Conservation (phyloP, 2,888 invertebrate genomes). For the Liopterus haemorrhoidalis region DNA sequence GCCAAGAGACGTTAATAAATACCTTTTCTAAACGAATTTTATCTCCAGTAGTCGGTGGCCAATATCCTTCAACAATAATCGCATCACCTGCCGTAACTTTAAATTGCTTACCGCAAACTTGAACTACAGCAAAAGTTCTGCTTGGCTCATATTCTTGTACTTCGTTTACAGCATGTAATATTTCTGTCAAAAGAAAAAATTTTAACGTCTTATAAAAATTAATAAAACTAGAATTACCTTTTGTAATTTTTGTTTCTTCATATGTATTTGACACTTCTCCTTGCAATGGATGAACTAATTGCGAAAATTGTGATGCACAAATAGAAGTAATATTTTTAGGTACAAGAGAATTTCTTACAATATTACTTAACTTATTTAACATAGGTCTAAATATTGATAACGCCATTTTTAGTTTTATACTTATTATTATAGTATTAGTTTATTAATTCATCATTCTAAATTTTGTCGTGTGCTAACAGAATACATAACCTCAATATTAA, state of each 20-base stretch:
- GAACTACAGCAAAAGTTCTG: constrained; percentile 74
- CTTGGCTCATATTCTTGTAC: constrained; percentile 52
- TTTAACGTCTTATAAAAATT: not conserved
- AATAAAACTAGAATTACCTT: constrained; percentile 14
- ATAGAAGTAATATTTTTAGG: no score
- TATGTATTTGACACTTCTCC: constrained; percentile 8
- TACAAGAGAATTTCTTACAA: no score
- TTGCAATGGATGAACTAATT: not conserved
- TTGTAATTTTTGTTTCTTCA: constrained; percentile 13
- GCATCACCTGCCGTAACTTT: constrained; percentile 82
- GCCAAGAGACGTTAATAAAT: constrained; percentile 23
- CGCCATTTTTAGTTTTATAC: no score
- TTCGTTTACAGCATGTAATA: constrained; percentile 59
- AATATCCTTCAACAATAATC: constrained; percentile 72
- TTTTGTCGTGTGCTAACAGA: no score
- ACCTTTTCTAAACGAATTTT: constrained; percentile 75
- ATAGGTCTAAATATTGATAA: no score
- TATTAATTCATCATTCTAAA: no score
- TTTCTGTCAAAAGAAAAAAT: constrained; percentile 40
- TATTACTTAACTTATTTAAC: no score
- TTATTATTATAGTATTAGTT: no score
- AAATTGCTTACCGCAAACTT: constrained; percentile 76
- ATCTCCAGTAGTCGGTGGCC: constrained; percentile 78
- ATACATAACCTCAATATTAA: no score
- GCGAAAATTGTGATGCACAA: no score